Base-by-base conservation (phyloP, 2,888 invertebrate species). In the Clepsis dumicolana region DNA sequence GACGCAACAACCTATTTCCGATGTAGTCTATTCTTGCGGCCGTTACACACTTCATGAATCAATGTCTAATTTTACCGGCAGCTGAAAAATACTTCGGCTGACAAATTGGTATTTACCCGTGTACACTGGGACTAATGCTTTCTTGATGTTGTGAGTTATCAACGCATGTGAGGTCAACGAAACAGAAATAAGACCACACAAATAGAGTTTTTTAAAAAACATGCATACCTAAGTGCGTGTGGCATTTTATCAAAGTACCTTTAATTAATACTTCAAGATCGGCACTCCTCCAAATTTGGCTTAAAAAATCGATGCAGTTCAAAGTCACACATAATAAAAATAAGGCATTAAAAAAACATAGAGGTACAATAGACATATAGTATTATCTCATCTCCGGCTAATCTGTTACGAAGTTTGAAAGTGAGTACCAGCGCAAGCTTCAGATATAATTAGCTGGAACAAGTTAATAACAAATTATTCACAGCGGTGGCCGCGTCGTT, bases 1-100 rank as follows among this genome's bases (percentile, higher is more conserved):
- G 90, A 90, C 90, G 91, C 89, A 89, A 89, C 76, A 66, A 80
- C 83, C 87, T 89, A 90, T 92, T 90, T 88, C 79, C 76, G 84
- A 85, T 81, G 82, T 78, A 75, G 80, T 77, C 76, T 79, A 81
- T 76, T 81, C 79, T 79, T 77, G 72, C 76, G 74, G 78, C 77
- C 74, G 74, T 75, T 78, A 76, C 79, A 74, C 76, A 77, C 76
- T 74, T 77, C 79, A 83, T 93, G 93, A 93, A 88, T 93, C 92
- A 90, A 89, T 82, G 74, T 77, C 84, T 92, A 89, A 87, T 89
- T 83, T 84, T 84, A 78, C 73, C 82, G 78, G 72, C 78, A 77
- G 86, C 72, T 80, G 86, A 87, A 85, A 85, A 84, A 79, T 82
- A 81, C 44, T 10, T 77, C 80, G 83, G 77, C 81, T 82, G 86